These are phyloP conservation scores for Epinephelus lanceolatus DNA, from an alignment of 2,113 vertebrate species.

Conservation along the genomic window DNA sequence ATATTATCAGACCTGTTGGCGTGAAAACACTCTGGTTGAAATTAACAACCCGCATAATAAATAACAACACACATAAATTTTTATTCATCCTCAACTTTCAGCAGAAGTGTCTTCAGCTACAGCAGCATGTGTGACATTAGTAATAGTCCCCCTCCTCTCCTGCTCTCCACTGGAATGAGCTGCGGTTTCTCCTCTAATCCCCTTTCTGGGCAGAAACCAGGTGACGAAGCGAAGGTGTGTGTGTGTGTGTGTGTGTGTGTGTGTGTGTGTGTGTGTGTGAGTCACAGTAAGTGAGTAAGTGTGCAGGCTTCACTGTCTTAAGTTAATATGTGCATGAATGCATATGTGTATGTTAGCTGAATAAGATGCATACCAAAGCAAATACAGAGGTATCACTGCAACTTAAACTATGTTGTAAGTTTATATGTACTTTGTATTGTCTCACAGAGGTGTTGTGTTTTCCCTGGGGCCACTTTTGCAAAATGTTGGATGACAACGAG, in stretches of 20 bases:
- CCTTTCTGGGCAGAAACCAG: conserved; percentile 31
- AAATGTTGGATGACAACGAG: no score
- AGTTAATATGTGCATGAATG: background rate
- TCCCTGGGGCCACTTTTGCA: no score
- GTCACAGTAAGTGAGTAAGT: conserved; percentile 38
- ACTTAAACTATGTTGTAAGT: background rate
- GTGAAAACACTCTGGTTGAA: background rate
- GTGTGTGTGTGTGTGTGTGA: conserved; percentile 28
- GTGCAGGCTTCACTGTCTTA: background rate
- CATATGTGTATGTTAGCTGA: background rate
- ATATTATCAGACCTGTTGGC: conserved; percentile 13
- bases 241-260: conserved; percentile 19
- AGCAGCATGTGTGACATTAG: conserved; percentile 10
- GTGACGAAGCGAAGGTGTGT: conserved; percentile 24
- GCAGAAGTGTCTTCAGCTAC: background rate
- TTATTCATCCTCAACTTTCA: background rate
- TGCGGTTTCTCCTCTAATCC: conserved; percentile 25
- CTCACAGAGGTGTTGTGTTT: no score
- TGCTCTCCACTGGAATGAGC: conserved; percentile 30
- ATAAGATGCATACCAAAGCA: background rate
- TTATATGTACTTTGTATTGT: background rate
- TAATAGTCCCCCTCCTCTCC: background rate
- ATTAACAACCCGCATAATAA: conserved; percentile 1
- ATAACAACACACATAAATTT: background rate
- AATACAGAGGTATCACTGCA: background rate